Evolutionary conservation across 2,113 vertebrate genomes (phyloP).

Genomic region (Delphinapterus leucas): DNA sequence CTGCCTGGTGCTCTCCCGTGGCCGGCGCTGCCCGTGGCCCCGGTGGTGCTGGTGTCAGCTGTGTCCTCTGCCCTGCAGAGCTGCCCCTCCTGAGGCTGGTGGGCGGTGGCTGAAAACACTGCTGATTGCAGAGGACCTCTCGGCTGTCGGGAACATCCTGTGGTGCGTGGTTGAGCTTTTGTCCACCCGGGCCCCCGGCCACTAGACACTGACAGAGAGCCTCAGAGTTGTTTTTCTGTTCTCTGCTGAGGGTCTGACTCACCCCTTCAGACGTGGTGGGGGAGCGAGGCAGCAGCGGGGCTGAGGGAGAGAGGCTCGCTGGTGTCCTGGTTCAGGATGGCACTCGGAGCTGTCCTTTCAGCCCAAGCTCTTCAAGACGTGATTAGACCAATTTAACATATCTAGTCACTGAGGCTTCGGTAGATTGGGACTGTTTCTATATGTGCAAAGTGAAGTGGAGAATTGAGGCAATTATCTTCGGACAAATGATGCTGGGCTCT

Average conservation of each 20-base stretch:
- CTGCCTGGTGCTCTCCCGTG: background rate
- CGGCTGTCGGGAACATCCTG: background rate
- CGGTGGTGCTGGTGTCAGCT: too few relatives aligned
- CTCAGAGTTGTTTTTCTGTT: conserved; percentile 12
- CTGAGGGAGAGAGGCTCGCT: background rate
- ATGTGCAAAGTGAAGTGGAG: conserved; percentile 61
- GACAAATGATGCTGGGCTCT: conserved; percentile 54
- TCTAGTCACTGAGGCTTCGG: conserved; percentile 53
- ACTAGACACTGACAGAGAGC: background rate
- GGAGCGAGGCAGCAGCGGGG: rapidly evolving
- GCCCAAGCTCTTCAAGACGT: conserved; percentile 47
- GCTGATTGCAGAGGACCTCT: background rate
- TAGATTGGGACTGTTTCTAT: conserved; percentile 51
- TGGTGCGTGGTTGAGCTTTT: rapidly evolving
- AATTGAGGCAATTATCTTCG: conserved; percentile 66
- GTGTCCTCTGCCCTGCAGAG: background rate
- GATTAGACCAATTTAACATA: conserved; percentile 63
- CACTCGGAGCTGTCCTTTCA: background rate
- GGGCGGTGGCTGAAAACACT: background rate
- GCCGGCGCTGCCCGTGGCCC: background rate
- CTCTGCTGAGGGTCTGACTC: conserved; percentile 40
- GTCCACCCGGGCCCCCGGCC: background rate
- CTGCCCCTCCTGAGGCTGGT: too few relatives aligned
- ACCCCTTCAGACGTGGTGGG: background rate
- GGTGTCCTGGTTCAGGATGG: conserved; percentile 21